Conservation (phyloP, 2,113 vertebrate species). For the Cyanoramphus novaezelandiae region DNA sequence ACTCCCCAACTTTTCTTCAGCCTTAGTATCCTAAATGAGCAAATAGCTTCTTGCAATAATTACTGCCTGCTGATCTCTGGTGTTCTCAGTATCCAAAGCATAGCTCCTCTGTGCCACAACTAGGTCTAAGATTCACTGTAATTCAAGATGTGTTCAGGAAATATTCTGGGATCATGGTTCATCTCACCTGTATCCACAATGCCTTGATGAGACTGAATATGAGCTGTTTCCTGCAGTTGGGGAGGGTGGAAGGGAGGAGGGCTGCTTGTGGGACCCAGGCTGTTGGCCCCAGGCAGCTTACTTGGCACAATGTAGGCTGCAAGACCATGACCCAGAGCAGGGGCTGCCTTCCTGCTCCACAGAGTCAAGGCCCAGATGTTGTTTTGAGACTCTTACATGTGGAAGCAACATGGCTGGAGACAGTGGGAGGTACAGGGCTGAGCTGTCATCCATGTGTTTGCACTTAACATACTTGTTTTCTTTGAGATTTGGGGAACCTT, state of each 20-base stretch:
- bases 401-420: background rate
- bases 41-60: background rate
- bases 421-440: background rate
- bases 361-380: background rate
- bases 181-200: background rate
- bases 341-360: background rate
- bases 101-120: rapidly evolving
- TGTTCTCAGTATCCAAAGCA: rapidly evolving
- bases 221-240: background rate
- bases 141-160: background rate
- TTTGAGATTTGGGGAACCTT: background rate
- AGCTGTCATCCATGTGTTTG: background rate
- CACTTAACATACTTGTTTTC: background rate
- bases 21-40: background rate
- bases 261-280: background rate
- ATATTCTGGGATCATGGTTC: background rate
- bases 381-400: background rate
- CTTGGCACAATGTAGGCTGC: background rate
- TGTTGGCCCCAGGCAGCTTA: background rate
- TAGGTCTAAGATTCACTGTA: background rate
- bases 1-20: background rate
- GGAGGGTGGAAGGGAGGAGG: background rate
- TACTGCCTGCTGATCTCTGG: background rate
- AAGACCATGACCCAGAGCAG: rapidly evolving
- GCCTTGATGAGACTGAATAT: background rate